Percentiles rank a stretch among this genome's conserved stretches.
phyloP scores from a whole-genome alignment of 2,797 vertebrate species.

The Euthynnus affinis region DNA sequence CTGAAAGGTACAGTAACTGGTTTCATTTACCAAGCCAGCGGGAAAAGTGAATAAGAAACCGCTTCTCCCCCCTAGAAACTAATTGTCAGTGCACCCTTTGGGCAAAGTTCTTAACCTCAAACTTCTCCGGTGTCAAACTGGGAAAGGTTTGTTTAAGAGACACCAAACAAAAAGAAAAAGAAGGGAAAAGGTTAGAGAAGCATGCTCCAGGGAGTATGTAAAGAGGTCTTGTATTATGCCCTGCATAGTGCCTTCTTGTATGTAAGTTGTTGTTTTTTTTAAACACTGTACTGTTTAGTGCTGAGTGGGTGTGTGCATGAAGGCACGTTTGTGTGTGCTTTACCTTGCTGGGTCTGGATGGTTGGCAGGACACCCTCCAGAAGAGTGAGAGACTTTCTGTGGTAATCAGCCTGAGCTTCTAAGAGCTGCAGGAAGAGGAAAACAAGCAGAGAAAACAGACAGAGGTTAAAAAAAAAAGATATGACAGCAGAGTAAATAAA shows the following conservation, averaged over 20 bases:
- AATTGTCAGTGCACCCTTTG: constrained; percentile 16
- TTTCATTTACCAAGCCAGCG: constrained; percentile 13
- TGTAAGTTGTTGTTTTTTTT: not conserved
- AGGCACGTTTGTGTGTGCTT: constrained; percentile 58
- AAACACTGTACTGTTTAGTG: constrained; percentile 11
- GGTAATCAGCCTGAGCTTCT: constrained; percentile 99
- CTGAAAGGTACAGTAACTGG: constrained; percentile 30
- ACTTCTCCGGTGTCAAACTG: constrained; percentile 11
- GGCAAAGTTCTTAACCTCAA: constrained; percentile 4
- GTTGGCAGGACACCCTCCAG: constrained; percentile 96
- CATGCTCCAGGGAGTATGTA: constrained; percentile 14
- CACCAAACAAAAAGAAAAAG: constrained; percentile 33
- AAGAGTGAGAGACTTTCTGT: constrained; percentile 97
- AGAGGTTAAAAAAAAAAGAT: constrained; percentile 43
- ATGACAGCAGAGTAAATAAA: constrained; percentile 74
- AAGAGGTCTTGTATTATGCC: not conserved
- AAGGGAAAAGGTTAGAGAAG: constrained; percentile 2
- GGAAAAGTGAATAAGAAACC: constrained; percentile 19
- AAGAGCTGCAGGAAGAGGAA: constrained; percentile 94
- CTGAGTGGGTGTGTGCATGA: constrained; percentile 68
- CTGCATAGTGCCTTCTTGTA: constrained; percentile 7
- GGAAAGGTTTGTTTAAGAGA: constrained; percentile 38
- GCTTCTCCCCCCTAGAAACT: constrained; percentile 27
- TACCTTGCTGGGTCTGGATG: constrained; percentile 99
- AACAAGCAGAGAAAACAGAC: constrained; percentile 47